Evolutionary conservation across 2,888 invertebrate species (phyloP), one percentile per base, ranked within the genome.

Genomic region (Eupithecia subfuscata): DNA sequence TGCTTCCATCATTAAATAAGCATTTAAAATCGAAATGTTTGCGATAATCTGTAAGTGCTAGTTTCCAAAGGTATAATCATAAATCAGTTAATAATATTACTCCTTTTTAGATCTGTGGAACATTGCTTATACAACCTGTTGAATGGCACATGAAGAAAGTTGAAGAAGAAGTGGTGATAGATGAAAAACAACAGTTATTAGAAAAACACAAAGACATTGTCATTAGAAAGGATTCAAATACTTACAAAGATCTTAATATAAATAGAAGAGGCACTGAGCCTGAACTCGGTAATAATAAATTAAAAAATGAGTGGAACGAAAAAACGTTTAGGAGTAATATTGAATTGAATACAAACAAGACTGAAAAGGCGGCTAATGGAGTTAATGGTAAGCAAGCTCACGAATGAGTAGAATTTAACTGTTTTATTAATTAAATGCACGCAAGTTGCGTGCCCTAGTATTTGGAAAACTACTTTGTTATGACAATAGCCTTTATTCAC

Each of bases 91-190:
- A 73, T 60, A 73, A 8, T 67, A 72, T 16, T 43, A 14, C 9
- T 48, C 34, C 34, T 74, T 88, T 83, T 69, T 75, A 96, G 96
- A 91, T 96, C n/a, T 90, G 95, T 73, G 96, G 96, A 3, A 95
- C 95, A 0, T 83, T 95, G 72, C 85, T 96, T 4, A 94, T 96
- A 64, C 96, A 96, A 79, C 96, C 96, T 0, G 95, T 96, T 0
- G 87, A 95, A 85, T 91, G 95, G 92, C 96, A 96, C 78, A 87
- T 95, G 92, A 92, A 95, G 77, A 86, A 89, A 85, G 81, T 94
- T 0, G 92, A 91, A 85, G 90, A 90, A 82, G 89, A 90, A 78
- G 88, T 93, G 11, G 81, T 84, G 70, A 79, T 92, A 82, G 92
- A 94, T 78, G 94, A 95, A 84, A 92, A 87, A 73, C 82, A 90